Evolutionary conservation across 2,888 invertebrate genomes (phyloP).

Genomic region (Nebria brevicollis): DNA sequence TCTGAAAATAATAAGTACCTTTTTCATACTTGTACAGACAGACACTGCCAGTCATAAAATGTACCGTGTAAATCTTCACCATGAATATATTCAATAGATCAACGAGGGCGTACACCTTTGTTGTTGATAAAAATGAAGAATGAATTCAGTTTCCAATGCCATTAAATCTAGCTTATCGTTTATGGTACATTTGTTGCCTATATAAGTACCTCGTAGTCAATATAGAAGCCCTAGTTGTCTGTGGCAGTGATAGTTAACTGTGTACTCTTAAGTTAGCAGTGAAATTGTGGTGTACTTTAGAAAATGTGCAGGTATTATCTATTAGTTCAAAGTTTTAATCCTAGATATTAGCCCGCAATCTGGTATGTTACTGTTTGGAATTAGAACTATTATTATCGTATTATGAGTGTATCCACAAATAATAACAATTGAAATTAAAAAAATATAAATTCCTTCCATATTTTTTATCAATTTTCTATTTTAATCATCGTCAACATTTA

Average conservation of each 20-base stretch:
- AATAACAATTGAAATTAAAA: neutral
- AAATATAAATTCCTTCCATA: neutral
- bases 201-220: neutral
- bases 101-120: neutral
- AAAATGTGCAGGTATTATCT: neutral
- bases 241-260: neutral
- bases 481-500: neutral
- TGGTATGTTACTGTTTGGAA: neutral
- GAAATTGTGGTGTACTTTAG: neutral
- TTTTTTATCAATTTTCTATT: too few relatives aligned
- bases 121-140: neutral
- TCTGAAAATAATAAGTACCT: neutral
- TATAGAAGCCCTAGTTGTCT: neutral
- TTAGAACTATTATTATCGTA: neutral
- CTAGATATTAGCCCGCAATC: neutral
- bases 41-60: neutral
- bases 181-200: neutral
- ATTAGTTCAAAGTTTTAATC: neutral
- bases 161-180: neutral
- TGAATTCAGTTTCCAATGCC: neutral
- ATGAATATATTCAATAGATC: neutral
- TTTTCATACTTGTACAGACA: neutral
- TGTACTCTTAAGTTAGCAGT: neutral
- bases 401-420: neutral
- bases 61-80: too few relatives aligned